These are phyloP conservation scores for Pelmatolapia mariae DNA, from an alignment of 2,113 vertebrate genomes.

Conservation along the genomic window DNA sequence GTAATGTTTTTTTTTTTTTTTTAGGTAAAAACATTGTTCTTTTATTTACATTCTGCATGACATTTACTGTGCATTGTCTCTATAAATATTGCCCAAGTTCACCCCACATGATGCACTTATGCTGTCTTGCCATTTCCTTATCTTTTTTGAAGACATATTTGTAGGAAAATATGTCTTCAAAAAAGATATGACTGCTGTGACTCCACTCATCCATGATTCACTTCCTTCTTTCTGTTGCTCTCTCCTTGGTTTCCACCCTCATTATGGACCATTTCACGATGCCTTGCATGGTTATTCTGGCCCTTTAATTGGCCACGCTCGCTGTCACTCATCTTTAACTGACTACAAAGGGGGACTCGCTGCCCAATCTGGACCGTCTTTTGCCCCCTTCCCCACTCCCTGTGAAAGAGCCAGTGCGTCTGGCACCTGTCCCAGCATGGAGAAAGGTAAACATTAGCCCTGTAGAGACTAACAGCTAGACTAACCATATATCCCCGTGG, in stretches of 20 bases:
- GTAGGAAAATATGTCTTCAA: too few species aligned
- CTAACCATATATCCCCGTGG: neutral
- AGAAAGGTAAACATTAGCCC: conserved; percentile 86
- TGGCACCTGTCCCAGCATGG: conserved; percentile 84
- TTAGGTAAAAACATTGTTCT: neutral
- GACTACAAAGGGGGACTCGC: conserved; percentile 76
- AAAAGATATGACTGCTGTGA: neutral
- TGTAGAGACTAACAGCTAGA: conserved; percentile 6
- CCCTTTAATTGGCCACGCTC: neutral
- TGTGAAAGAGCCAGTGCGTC: conserved; percentile 73
- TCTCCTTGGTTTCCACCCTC: conserved; percentile 40
- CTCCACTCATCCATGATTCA: conserved; percentile 23
- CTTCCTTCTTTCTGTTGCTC: conserved; percentile 40
- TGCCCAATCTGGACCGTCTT: conserved; percentile 82
- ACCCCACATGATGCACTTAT: neutral
- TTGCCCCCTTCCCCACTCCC: conserved; percentile 70
- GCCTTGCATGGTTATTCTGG: conserved; percentile 22
- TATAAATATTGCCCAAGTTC: neutral
- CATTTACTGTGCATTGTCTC: neutral
- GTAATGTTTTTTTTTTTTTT: rapidly evolving
- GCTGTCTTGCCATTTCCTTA: neutral
- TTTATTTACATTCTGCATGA: neutral
- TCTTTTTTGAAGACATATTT: neutral
- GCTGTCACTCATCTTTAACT: conserved; percentile 30
- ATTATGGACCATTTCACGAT: conserved; percentile 29